phyloP scores from a whole-genome alignment of 2,888 invertebrate genomes.

The Lasioglossum morio region DNA sequence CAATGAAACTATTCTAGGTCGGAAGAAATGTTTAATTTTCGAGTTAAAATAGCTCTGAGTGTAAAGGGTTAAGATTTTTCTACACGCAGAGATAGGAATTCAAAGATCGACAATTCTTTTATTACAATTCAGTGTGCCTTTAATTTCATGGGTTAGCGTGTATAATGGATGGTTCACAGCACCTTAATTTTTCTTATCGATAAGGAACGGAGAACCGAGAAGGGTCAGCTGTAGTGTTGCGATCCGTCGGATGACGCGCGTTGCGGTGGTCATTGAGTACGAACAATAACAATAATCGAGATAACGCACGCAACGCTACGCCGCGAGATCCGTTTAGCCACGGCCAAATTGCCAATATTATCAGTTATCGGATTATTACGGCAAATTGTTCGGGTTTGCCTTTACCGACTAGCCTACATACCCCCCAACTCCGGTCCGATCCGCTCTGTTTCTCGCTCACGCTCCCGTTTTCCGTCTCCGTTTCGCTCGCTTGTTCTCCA shows the following conservation, averaged over 20 bases:
- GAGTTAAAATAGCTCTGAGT: no score
- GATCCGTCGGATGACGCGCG: slow-evolving; percentile 34
- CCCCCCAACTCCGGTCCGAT: slow-evolving; percentile 52
- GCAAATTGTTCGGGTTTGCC: slow-evolving; percentile 80
- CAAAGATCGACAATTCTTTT: not conserved
- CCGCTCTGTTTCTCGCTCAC: slow-evolving; percentile 26
- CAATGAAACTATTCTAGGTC: no score
- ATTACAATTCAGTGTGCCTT: not conserved
- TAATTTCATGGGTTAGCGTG: not conserved
- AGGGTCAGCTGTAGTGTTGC: not conserved
- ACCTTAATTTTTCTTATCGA: not conserved
- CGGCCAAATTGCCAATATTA: slow-evolving; percentile 79
- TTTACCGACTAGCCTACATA: slow-evolving; percentile 73
- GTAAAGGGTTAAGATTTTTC: not conserved
- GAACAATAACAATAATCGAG: slow-evolving; percentile 72
- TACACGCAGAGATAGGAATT: not conserved
- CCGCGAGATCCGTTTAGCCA: slow-evolving; percentile 76
- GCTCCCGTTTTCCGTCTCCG: slow-evolving; percentile 18
- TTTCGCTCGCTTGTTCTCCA: slow-evolving; percentile 22
- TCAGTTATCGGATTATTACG: slow-evolving; percentile 82
- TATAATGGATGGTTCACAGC: not conserved
- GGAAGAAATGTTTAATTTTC: no score
- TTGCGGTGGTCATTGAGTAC: slow-evolving; percentile 54
- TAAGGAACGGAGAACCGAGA: not conserved
- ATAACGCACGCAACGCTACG: slow-evolving; percentile 67